Percentiles rank a stretch among this genome's conserved stretches.
Evolutionary conservation across 92 coral and sea anemone species (phyloP).

Genomic region (Virgularia gustaviana): DNA sequence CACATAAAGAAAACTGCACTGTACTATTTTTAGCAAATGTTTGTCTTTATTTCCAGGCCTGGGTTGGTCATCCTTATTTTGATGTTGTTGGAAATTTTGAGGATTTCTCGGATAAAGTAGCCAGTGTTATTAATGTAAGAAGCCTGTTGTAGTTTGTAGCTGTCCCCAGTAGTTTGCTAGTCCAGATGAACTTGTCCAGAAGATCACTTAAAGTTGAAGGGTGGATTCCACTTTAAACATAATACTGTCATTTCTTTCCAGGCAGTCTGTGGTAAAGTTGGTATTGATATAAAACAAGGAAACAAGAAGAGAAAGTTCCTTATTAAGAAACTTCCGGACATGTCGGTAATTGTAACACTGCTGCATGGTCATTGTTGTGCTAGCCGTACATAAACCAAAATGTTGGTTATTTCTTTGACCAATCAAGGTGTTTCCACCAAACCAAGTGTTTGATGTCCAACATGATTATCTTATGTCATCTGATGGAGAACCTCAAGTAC

Average conservation of each 20-base stretch:
- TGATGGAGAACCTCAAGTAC: constrained; percentile 72
- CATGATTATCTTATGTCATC: constrained; percentile 80
- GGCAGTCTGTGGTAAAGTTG: constrained; percentile 86
- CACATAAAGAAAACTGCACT: not conserved
- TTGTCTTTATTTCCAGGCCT: constrained; percentile 54
- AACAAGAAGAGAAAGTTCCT: constrained; percentile 80
- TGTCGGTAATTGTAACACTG: constrained; percentile 49
- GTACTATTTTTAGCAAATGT: not conserved
- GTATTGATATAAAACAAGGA: constrained; percentile 76
- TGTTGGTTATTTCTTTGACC: not conserved
- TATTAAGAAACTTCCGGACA: constrained; percentile 63
- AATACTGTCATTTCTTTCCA: constrained; percentile 2
- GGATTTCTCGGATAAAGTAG: constrained; percentile 77
- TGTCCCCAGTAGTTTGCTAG: not conserved
- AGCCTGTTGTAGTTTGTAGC: not conserved
- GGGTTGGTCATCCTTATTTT: constrained; percentile 97
- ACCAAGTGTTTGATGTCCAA: constrained; percentile 95
- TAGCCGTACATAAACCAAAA: no score
- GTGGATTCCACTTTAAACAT: not conserved
- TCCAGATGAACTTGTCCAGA: not conserved
- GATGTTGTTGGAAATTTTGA: constrained; percentile 78
- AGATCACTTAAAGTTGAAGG: not conserved
- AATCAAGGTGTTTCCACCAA: constrained; percentile 64
- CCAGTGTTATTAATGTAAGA: constrained; percentile 76
- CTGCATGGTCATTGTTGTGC: no score